Base-by-base conservation (phyloP, 2,113 vertebrate genomes). In the Phyllostomus discolor region DNA sequence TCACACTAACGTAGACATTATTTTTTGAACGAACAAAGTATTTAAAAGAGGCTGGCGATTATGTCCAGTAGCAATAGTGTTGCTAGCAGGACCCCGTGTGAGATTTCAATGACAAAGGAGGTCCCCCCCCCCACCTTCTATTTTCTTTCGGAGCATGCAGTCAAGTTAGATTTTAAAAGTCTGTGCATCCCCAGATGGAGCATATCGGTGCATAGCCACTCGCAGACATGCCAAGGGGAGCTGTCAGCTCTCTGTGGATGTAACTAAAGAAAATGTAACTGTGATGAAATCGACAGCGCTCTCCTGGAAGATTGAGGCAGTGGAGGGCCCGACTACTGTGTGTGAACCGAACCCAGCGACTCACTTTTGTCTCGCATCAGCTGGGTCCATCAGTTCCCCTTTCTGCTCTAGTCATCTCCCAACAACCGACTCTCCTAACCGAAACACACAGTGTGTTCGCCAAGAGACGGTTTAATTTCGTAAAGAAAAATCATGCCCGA, bases 381-480 rank as follows among this genome's bases (percentile, higher is more conserved):
- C 80, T 67, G 17, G 46, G 64, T 59, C 80, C 81, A 94, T 88
- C 84, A 46, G 57, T 38, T 70, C 43, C 2, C 91, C 24, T 62
- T 95, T 88, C 86, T 96, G 75, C 88, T 59, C 90, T 85, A 12
- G 31, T 72, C 75, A 31, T 93, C 89, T 89, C 96, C 70, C 52
- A 24, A 84, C 64, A 79, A 97, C 5, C 7, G 31, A 17, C 89
- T 94, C 93, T 95, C 54, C 10, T 75, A 87, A 70, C 88, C 41
- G 79, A 95, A 96, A 88, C 24, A 19, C 70, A 89, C 66, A 52
- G 70, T 9, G 24, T 69, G 76, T 96, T 89, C 78, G 93, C 95
- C 94, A 95, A 95, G 89, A 97, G 97, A 89, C 91, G 64, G 97
- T 97, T 97, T 97, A 97, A 97, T 97, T 96, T 97, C 84, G 76